Evolutionary conservation across 1,140 invertebrate species (phyloP).

Genomic region (Maniola jurtina): DNA sequence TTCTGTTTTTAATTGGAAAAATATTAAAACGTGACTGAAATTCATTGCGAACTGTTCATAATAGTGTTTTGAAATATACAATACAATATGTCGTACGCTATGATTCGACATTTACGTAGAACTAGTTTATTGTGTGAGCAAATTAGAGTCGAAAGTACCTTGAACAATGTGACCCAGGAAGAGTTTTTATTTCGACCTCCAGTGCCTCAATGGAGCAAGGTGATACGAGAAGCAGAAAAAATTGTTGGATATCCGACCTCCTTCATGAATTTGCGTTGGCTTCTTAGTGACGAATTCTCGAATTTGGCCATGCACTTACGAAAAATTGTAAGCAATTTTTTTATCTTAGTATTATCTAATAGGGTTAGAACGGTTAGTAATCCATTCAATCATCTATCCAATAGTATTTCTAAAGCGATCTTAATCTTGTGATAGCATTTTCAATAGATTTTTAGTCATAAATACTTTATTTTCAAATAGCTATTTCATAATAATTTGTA

Average conservation of each 20-base stretch:
- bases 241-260: slow-evolving; percentile 96
- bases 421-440: background rate
- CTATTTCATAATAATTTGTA: no score
- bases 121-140: slow-evolving; percentile 50
- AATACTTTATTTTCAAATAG: no score
- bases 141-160: slow-evolving; percentile 57
- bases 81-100: slow-evolving; percentile 57
- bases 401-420: background rate
- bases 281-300: slow-evolving; percentile 93
- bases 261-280: slow-evolving; percentile 90
- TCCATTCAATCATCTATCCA: background rate
- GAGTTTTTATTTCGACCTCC: slow-evolving; percentile 66
- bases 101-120: slow-evolving; percentile 59
- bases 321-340: slow-evolving; percentile 84
- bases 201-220: slow-evolving; percentile 65
- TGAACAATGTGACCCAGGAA: slow-evolving; percentile 66
- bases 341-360: slow-evolving; percentile 16
- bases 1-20: slow-evolving; percentile 23
- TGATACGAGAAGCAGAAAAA: slow-evolving; percentile 91
- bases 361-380: slow-evolving; percentile 6
- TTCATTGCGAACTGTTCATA: slow-evolving; percentile 30
- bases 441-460: background rate
- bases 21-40: slow-evolving; percentile 35
- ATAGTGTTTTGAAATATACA: slow-evolving; percentile 21
- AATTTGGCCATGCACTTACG: slow-evolving; percentile 92